phyloP scores from a whole-genome alignment of 2,113 vertebrate genomes.

The Lucifuga dentata region DNA sequence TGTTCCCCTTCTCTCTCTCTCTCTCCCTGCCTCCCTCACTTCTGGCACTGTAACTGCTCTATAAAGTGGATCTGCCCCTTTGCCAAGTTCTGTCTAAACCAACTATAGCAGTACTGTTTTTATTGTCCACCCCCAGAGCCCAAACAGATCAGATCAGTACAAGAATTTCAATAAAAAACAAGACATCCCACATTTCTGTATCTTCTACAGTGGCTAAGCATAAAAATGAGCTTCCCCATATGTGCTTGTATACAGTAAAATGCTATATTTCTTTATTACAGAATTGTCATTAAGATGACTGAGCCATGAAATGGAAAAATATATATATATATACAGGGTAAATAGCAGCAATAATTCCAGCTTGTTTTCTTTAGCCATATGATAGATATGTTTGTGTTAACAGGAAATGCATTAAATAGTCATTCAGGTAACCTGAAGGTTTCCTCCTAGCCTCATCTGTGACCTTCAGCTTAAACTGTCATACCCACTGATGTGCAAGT shows the following conservation, averaged over 20 bases:
- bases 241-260: too few relatives aligned
- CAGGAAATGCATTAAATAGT: slow-evolving; percentile 5
- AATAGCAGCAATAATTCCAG: too few relatives aligned
- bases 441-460: slow-evolving; percentile 21
- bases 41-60: slow-evolving; percentile 24
- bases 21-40: not conserved
- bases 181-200: not conserved
- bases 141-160: too few relatives aligned
- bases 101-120: slow-evolving; percentile 5
- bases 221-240: not conserved
- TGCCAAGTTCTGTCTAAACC: slow-evolving; percentile 25
- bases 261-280: too few relatives aligned
- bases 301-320: too few relatives aligned
- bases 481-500: slow-evolving; percentile 8
- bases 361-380: not conserved
- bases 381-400: not conserved
- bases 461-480: slow-evolving; percentile 29
- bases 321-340: too few relatives aligned
- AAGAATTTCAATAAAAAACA: slow-evolving; percentile 14
- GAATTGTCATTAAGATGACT: too few relatives aligned
- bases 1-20: slow-evolving; percentile 3
- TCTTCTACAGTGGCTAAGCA: not conserved
- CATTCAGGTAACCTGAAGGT: not conserved
- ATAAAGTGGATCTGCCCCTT: slow-evolving; percentile 39
- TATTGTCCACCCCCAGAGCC: not conserved